Evolutionary conservation across 2,113 vertebrate genomes (phyloP).

Genomic region (Spea multiplicata): DNA sequence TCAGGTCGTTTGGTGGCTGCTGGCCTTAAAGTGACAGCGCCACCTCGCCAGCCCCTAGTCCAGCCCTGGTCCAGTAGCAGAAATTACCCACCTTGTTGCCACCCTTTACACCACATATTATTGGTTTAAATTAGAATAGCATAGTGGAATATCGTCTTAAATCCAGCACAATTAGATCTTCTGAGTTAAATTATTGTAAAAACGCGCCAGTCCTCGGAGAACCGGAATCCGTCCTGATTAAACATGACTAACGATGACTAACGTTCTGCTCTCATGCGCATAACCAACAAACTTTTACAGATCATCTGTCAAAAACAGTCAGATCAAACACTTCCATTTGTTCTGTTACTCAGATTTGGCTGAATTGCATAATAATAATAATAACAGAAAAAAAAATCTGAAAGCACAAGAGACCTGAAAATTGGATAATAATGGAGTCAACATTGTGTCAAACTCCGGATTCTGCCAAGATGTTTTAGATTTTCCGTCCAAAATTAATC

Average conservation of each 20-base stretch:
- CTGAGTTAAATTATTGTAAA: not conserved
- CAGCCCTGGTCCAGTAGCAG: too few species aligned
- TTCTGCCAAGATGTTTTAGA: not conserved
- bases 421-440: constrained; percentile 13
- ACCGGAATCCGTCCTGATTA: not conserved
- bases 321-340: not conserved
- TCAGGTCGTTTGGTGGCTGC: too few species aligned
- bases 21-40: too few species aligned
- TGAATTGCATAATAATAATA: not conserved
- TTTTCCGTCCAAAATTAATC: not conserved
- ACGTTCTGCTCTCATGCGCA: not conserved
- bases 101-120: too few species aligned
- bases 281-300: not conserved
- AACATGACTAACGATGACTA: not conserved
- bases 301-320: not conserved
- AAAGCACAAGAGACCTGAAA: constrained; percentile 2
- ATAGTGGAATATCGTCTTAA: not conserved
- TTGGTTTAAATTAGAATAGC: too few species aligned
- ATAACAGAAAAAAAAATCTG: not conserved
- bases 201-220: not conserved
- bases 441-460: constrained; percentile 17
- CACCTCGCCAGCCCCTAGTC: too few species aligned
- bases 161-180: not conserved
- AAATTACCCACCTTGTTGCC: too few species aligned
- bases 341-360: not conserved